Evolutionary conservation across 2,113 vertebrate species (phyloP), one percentile per base, ranked within the genome.

Genomic region (Leptobrachium leishanense): DNA sequence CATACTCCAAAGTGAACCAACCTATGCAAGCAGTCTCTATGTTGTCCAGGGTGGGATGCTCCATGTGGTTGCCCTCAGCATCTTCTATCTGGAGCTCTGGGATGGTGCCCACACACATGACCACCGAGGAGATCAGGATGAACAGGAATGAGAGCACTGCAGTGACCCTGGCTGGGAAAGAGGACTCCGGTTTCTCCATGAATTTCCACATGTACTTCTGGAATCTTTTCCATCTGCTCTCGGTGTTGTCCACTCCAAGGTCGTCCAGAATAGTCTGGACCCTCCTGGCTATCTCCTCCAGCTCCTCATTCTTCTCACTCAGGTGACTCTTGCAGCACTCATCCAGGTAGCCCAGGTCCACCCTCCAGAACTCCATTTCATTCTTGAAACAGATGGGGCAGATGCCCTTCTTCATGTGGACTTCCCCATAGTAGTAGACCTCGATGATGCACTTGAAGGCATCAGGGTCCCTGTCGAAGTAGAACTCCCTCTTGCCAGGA

Each of bases 361-460:
- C 96, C 89, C 94, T 98, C 98, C 98, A 99, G 89, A 98, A 99
- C 83, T 99, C 97, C 95, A 99, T 97, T 85, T 99, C 98, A 82
- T 95, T 96, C 84, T 95, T 93, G 90, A 99, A 99, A 82, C 98
- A 99, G 76, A 99, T 96, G 42, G 98, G 98, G 55, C 98, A 99
- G 76, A 99, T 95, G 4, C 98, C 98, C 79, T 92, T 93, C 86
- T 97, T 98, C 90, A 99, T 99, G 85, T 99, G 98, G 65, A 99
- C 93, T 85, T 99, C 96, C 8, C 94, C 97, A 2, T 96, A 96
- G 78, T 97, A 97, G 83, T 99, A 99, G 0, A 98, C 92, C 0
- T 97, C 96, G 3, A 97, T 85, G 80, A 99, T 97, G 83, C 97
- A 99, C 87, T 93, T 96, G 87, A 99, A 99, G 41, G 96, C 94